phyloP scores from a whole-genome alignment of 2,888 invertebrate species.

The Ceramica pisi region DNA sequence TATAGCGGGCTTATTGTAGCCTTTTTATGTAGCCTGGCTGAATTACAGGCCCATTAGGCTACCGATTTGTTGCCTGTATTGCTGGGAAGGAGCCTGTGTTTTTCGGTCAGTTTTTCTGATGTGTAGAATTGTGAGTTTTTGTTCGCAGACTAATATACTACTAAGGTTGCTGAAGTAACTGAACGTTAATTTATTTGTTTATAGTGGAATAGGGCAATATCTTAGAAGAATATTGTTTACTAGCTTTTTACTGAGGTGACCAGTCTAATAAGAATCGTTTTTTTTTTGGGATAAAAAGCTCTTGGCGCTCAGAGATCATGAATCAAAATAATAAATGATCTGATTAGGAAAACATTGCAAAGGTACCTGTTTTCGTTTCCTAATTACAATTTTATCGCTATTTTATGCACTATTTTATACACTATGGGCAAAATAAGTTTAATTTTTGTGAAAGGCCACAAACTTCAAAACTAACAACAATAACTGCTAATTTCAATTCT shows the following conservation, averaged over 20 bases:
- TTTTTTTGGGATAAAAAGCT: not conserved
- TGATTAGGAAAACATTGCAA: no score
- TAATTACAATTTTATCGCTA: no score
- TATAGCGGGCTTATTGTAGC: slow-evolving; percentile 57
- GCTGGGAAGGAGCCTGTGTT: slow-evolving; percentile 4
- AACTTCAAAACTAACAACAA: no score
- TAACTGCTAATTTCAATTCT: no score
- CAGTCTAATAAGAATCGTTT: not conserved
- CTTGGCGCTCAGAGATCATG: no score
- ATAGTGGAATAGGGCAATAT: not conserved
- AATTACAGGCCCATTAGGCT: slow-evolving; percentile 59
- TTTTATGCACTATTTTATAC: no score
- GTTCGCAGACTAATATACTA: not conserved
- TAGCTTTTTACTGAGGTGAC: no score
- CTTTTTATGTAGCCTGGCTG: slow-evolving; percentile 60
- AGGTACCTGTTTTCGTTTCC: no score
- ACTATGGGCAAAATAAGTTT: no score
- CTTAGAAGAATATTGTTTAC: not conserved
- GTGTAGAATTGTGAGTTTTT: slow-evolving; percentile 5
- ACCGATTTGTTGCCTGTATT: slow-evolving; percentile 62
- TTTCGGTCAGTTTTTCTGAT: slow-evolving; percentile 11
- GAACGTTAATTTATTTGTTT: not conserved
- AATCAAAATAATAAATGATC: no score
- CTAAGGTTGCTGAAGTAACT: not conserved
- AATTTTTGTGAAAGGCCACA: no score